Base-by-base conservation (phyloP, 1,140 invertebrate species). In the Drosophila subobscura region DNA sequence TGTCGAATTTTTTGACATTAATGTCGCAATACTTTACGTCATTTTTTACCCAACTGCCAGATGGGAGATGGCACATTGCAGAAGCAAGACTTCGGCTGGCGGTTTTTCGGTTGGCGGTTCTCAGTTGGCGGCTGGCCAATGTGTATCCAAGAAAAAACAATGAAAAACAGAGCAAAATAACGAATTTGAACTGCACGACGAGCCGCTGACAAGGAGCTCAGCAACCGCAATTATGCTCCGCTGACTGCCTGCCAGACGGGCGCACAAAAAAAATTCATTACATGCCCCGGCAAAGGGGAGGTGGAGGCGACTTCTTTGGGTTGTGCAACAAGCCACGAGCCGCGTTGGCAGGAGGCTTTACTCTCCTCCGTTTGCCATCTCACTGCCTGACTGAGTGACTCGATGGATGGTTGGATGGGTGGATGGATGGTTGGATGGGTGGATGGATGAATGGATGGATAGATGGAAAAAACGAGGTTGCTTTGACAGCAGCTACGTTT, bases 251-350 rank as follows among this genome's bases (percentile, higher is more conserved):
- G 53, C 58, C 72, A 64, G 41, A 46, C 10, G 53, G 54, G 41
- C 3, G 22, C 50, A 37, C 33, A 56, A 50, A 67, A 73, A 85
- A 85, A 71, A 86, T 85, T 85, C 81, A 85, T 86, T 86, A 85
- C 77, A 61, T 46, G 51, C 45, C 53, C 25, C 42, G 68, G 33
- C 45, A 58, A 63, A 70, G 46, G 46, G 23, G 42, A 22, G 37
- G 37, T 29, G 42, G 25, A 47, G 23, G 46, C n/a, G 16, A 20
- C 33, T 41, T 33, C 50, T 37, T 22, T 71, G 54, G 27, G 40
- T 46, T 66, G 53, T 75, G 72, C 77, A 53, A 65, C 47, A 61
- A 72, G 45, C 56, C 23, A 10, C 47, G 53, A 23, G 58, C 12
- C 59, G 27, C 29, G 55, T 47, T 55, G 63, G 50, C 65, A 68